Conservation (phyloP, 2,797 vertebrate species). For the Oophaga sylvatica region DNA sequence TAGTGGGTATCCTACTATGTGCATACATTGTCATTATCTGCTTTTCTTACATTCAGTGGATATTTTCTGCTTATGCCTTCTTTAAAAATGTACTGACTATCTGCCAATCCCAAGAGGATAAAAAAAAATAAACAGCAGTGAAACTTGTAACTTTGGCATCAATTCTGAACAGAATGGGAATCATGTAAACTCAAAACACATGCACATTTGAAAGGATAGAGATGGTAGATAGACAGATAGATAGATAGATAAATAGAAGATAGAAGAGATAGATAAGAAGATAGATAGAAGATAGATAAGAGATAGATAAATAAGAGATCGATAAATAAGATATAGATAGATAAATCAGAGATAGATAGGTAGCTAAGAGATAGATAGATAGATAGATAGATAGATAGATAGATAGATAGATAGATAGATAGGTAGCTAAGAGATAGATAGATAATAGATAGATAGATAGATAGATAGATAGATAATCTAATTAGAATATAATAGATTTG, state of each 20-base stretch:
- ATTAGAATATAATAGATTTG: too few species aligned
- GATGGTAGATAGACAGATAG: too few species aligned
- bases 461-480: too few species aligned
- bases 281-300: neutral
- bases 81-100: neutral
- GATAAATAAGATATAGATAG: slow-evolving; percentile 5
- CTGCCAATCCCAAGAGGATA: neutral
- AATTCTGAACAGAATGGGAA: neutral
- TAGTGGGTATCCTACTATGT: neutral
- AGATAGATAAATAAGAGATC: neutral
- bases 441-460: too few species aligned
- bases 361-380: neutral
- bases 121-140: neutral
- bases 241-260: neutral
- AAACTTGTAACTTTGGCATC: neutral
- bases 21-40: neutral
- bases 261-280: too few species aligned
- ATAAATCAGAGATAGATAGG: neutral
- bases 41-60: neutral
- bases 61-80: neutral
- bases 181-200: neutral
- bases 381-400: too few species aligned
- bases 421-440: too few species aligned
- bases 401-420: too few species aligned
- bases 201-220: neutral